Conservation (phyloP, 2,888 invertebrate genomes). For the Ornithoptera alexandrae region DNA sequence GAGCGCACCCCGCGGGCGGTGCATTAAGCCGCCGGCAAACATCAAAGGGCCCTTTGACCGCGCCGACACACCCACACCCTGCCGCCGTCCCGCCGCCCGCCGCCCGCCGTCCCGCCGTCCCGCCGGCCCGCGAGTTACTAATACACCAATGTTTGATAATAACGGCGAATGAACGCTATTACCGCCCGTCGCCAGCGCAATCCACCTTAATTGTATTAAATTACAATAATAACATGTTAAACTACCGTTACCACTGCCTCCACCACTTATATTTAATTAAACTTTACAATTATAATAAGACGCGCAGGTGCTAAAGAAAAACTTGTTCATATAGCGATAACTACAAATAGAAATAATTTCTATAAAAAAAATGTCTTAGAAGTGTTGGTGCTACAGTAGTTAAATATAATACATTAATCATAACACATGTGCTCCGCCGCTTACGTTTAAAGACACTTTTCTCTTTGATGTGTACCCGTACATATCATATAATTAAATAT, state of each 20-base stretch:
- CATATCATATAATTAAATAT: neutral
- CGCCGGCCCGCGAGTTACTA: constrained; percentile 44
- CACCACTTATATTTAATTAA: no score
- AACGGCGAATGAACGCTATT: constrained; percentile 27
- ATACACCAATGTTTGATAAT: constrained; percentile 33
- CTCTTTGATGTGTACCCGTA: no score
- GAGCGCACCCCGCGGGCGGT: constrained; percentile 75
- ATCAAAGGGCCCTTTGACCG: constrained; percentile 79
- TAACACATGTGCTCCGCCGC: constrained; percentile 2
- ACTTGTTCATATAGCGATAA: no score
- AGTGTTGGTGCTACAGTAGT: no score
- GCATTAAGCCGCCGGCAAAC: constrained; percentile 80
- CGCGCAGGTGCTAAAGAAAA: no score
- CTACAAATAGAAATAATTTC: no score
- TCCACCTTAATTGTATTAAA: constrained; percentile 42
- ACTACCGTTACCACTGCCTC: neutral
- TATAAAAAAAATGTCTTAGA: no score
- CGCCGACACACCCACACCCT: constrained; percentile 75
- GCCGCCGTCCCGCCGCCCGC: constrained; percentile 17
- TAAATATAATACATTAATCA: constrained; percentile 1
- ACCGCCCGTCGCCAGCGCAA: constrained; percentile 9
- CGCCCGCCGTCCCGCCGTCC: constrained; percentile 30
- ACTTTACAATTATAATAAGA: no score
- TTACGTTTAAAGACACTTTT: neutral
- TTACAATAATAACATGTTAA: constrained; percentile 14